Conservation (phyloP, 2,113 vertebrate genomes). For the Picathartes gymnocephalus region DNA sequence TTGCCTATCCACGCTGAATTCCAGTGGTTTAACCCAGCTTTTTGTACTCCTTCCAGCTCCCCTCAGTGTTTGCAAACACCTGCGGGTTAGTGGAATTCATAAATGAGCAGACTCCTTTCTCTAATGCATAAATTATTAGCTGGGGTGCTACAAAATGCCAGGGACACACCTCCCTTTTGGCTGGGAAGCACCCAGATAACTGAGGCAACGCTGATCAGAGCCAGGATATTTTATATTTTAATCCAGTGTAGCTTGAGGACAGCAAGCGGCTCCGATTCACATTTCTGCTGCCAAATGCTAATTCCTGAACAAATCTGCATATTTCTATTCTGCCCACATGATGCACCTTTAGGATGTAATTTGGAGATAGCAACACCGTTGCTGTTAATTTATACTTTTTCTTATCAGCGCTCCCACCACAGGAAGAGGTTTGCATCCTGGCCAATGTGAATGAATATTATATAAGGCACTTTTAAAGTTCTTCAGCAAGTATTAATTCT, state of each 20-base stretch:
- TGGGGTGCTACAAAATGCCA: neutral
- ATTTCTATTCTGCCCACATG: neutral
- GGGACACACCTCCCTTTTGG: neutral
- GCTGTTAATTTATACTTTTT: slow-evolving; percentile 19
- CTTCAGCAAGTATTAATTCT: neutral
- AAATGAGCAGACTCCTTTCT: neutral
- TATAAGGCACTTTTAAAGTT: neutral
- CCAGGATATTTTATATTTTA: neutral
- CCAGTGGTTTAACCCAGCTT: neutral
- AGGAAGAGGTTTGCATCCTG: neutral
- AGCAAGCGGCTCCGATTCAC: neutral
- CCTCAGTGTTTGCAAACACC: neutral
- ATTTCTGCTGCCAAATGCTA: neutral
- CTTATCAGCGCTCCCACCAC: neutral
- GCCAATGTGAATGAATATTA: neutral
- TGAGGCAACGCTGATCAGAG: neutral
- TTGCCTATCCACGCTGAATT: neutral
- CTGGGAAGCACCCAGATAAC: neutral
- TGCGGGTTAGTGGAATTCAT: neutral
- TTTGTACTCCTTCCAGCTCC: neutral
- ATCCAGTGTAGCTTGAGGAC: neutral
- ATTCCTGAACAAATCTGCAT: slow-evolving; percentile 14
- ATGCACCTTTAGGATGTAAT: slow-evolving; percentile 37
- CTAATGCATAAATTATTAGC: slow-evolving; percentile 4
- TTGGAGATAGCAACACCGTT: neutral